Percentiles rank a stretch among this genome's conserved stretches.
These are phyloP conservation scores for Tupaia chinensis DNA, from an alignment of 2,113 vertebrate genomes.

Conservation along the genomic window DNA sequence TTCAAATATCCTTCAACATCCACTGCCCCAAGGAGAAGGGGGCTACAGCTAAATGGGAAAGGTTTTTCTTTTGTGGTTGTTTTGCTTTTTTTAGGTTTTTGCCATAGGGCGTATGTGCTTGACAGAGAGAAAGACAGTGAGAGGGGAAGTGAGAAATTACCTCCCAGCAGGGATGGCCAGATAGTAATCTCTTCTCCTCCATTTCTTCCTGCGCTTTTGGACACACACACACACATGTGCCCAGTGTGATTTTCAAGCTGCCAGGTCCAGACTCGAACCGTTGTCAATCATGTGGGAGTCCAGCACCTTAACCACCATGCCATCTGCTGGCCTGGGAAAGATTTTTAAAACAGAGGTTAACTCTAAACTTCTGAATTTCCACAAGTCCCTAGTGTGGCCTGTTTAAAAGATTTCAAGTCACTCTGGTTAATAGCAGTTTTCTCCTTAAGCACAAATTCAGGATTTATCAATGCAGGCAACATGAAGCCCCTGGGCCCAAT, in stretches of 20 bases:
- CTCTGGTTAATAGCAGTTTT: background rate
- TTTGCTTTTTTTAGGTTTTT: too few relatives aligned
- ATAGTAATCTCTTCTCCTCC: too few relatives aligned
- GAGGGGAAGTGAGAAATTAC: too few relatives aligned
- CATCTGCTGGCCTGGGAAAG: background rate
- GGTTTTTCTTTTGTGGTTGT: background rate
- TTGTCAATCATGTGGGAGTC: too few relatives aligned
- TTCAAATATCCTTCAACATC: background rate
- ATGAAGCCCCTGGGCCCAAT: background rate
- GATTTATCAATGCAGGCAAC: background rate
- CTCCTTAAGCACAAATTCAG: background rate
- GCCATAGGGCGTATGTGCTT: too few relatives aligned
- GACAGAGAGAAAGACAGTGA: too few relatives aligned
- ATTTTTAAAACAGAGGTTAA: background rate
- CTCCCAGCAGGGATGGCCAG: too few relatives aligned
- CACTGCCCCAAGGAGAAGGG: background rate
- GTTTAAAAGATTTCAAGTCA: background rate
- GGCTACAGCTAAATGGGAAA: background rate
- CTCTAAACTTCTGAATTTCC: background rate
- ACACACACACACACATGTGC: too few relatives aligned
- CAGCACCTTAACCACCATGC: too few relatives aligned
- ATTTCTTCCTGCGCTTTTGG: too few relatives aligned
- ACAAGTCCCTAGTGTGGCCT: background rate
- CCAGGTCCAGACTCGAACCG: too few relatives aligned
- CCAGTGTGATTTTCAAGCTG: too few relatives aligned